Base-by-base conservation (phyloP, 2,113 vertebrate genomes). In the Equus quagga region DNA sequence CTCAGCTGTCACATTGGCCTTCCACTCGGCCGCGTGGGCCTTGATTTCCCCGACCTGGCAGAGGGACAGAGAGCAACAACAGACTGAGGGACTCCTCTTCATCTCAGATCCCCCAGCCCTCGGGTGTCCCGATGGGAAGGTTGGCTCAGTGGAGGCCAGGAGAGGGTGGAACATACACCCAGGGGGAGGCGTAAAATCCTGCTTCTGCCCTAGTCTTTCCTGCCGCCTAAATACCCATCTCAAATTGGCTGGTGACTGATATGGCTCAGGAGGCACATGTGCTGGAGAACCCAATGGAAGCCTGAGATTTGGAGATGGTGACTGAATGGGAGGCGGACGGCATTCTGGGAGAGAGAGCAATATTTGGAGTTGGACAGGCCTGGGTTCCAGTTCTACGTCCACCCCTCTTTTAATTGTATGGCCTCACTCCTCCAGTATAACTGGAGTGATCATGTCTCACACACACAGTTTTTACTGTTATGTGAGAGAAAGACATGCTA, bases 21-120 rank as follows among this genome's bases (percentile, higher is more conserved):
- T 99, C 99, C 99, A 99, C 94, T 99, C 99, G 0, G 99, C 99
- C 0, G 99, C 99, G 0, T 99, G 99, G 90, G 99, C 99, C 98
- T 99, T 99, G 97, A 99, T 99, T 98, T 99, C 99, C 26, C 99
- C 99, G 1, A 99, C 99, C 99, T 99, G 97, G 54, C 62, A 17
- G 86, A 86, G 85, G 86, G 91, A 97, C 31, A 70, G 75, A 70
- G 75, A 86, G 12, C 86, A 80, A 94, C 15, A 1, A 54, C 6
- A 62, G 3, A 9, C 83, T 97, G 92, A 97, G 83, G 60, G 33
- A 49, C 0, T 2, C 69, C 36, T 26, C 84, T 4, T 41, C 1
- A 6, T 56, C 41, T 54, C 1, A 0, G 0, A 1, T 4, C 8
- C 26, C 67, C 79, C 33, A 33, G 7, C 60, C 62, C 73, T 49